Conservation (phyloP, 2,888 invertebrate species). For the Stenotaenia linearis region DNA sequence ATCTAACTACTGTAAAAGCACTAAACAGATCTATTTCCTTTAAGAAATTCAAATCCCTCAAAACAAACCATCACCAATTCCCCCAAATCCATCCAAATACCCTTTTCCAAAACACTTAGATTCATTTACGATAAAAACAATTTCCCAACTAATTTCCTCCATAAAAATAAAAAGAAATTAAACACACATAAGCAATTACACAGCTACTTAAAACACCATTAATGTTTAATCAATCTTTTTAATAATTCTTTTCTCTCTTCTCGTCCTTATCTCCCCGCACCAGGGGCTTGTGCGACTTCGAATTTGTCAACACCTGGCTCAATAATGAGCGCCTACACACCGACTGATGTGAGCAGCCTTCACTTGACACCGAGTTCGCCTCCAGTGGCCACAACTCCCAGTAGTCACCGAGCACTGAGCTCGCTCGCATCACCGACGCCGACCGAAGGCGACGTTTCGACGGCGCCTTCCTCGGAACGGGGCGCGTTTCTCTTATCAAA, state of each 20-base stretch:
- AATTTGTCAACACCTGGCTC: constrained; percentile 34
- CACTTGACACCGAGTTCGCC: constrained; percentile 30
- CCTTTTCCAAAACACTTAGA: too few species aligned
- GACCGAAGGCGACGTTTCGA: background rate
- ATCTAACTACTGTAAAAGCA: too few species aligned
- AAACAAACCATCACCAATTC: too few species aligned
- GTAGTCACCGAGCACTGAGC: constrained; percentile 31
- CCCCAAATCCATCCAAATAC: too few species aligned
- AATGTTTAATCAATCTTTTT: background rate
- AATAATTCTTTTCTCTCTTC: background rate
- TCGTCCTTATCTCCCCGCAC: background rate
- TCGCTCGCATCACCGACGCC: constrained; percentile 28
- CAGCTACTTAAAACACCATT: background rate
- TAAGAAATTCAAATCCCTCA: too few species aligned
- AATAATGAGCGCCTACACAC: constrained; percentile 32
- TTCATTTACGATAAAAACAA: too few species aligned
- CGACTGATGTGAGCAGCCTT: constrained; percentile 27
- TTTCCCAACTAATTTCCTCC: too few species aligned
- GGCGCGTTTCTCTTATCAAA: background rate
- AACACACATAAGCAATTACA: too few species aligned
- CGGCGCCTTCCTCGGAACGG: background rate
- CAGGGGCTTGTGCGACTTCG: background rate
- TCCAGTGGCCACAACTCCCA: constrained; percentile 35
- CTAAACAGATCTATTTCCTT: too few species aligned
- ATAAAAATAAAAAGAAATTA: too few species aligned